Evolutionary conservation across 2,888 invertebrate genomes (phyloP).

Genomic region (Lithodes maja): DNA sequence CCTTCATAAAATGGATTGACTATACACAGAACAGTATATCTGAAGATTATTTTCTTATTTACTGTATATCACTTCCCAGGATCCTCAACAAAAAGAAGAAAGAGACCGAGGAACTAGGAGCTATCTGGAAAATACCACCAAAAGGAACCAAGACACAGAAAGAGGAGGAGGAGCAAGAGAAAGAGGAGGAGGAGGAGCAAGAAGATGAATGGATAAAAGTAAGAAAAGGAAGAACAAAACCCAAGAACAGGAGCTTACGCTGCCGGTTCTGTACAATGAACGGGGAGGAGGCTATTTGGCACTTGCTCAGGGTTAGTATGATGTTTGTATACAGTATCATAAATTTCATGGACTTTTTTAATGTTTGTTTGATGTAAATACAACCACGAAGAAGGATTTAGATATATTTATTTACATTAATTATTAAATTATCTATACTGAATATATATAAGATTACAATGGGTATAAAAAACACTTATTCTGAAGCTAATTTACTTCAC

Average conservation of each 20-base stretch:
- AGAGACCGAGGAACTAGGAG: too few relatives aligned
- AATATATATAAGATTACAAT: neutral
- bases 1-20: too few relatives aligned
- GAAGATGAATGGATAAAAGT: neutral
- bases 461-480: neutral
- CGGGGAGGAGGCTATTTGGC: slow-evolving; percentile 22
- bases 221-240: neutral
- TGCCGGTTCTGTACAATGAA: slow-evolving; percentile 2
- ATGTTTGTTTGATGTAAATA: too few relatives aligned
- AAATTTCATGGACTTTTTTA: too few relatives aligned
- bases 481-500: neutral
- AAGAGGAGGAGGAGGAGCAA: neutral
- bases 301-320: neutral
- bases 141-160: neutral
- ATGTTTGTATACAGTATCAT: neutral
- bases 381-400: too few relatives aligned
- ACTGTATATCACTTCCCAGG: neutral
- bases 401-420: too few relatives aligned
- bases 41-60: neutral
- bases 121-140: neutral
- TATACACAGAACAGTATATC: neutral
- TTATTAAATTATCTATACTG: too few relatives aligned
- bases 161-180: neutral
- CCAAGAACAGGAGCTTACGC: neutral
- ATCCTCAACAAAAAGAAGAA: neutral